A percentile compares a stretch with the other conserved stretches of the same genome.
These are phyloP conservation scores for Nephrocerus scutellatus DNA, from an alignment of 2,888 invertebrate species.

Conservation along the genomic window DNA sequence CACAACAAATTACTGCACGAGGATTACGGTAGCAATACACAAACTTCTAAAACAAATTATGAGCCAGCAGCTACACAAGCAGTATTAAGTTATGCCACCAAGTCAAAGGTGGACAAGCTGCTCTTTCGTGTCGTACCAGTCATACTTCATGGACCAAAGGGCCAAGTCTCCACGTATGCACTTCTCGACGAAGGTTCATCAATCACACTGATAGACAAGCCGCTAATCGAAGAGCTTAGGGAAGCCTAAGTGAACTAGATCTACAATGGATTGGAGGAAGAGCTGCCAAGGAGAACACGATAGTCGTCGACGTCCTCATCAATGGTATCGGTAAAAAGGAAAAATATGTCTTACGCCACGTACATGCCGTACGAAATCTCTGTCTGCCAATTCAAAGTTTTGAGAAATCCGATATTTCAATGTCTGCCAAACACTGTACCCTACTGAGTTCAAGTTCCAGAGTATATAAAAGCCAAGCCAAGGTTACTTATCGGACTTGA, in stretches of 20 bases:
- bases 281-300: conserved; percentile 5
- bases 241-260: conserved; percentile 10
- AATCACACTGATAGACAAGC: conserved; percentile 15
- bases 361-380: conserved; percentile 4
- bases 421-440: no score
- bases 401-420: no score
- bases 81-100: conserved; percentile 6
- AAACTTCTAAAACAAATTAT: no score
- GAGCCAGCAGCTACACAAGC: no score
- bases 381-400: conserved; percentile 18
- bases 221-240: conserved; percentile 9
- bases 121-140: conserved; percentile 16
- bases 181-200: conserved; percentile 17
- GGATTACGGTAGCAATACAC: no score
- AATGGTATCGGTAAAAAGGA: conserved; percentile 6
- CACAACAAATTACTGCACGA: no score
- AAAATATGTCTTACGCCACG: conserved; percentile 10
- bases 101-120: not conserved
- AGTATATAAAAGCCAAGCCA: conserved; percentile 12
- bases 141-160: conserved; percentile 4
- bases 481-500: conserved; percentile 12
- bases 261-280: conserved; percentile 15
- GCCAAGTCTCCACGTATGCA: conserved; percentile 6
- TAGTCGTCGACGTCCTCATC: conserved; percentile 7
- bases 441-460: no score